Evolutionary conservation across 2,113 vertebrate genomes (phyloP), one percentile per base, ranked within the genome.

Genomic region (Catharus fuscescens): DNA sequence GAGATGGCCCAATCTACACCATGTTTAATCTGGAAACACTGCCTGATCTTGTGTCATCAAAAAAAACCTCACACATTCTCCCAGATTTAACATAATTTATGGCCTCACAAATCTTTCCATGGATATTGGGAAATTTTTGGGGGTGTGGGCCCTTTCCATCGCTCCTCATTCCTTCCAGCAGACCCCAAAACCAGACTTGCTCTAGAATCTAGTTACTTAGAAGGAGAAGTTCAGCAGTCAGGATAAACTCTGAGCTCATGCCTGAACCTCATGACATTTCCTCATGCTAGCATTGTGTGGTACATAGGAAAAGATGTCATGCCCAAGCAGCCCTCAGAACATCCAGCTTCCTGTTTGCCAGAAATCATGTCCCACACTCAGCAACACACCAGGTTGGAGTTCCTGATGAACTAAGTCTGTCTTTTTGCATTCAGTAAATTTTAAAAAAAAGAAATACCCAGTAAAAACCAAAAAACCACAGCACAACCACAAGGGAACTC

Each of bases 401-500:
- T 94, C 66, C 54, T 73, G 62, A 42, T 3, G 5, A 90, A 79
- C 15, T 36, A 4, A 72, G 8, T 18, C 24, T 85, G 40, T 15
- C 26, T 32, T 82, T 93, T 44, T 44, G 18, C 32, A 53, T 50
- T 56, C 25, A 48, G 78, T 48, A 81, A 71, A 56, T 50, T 15
- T 2, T 2, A 5, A 19, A 12, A 9, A 29, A 21, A 61, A 0
- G 10, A 64, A 88, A 61, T 2, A 23, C 5, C 32, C 71, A 70
- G 45, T 38, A 66, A 66, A 82, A 93, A 80, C 83, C 67, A 90
- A 65, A 65, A 85, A 93, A 80, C 86, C 67, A 90, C 67, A 92
- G 76, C 42, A 91, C 21, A n/a, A 67, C 54, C 88, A 86, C 59
- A 92, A 92, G 79, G 85, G 79, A 96, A 93, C 86, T 94, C 85